phyloP scores from a whole-genome alignment of 2,888 invertebrate species.

The Andrena praecox region DNA sequence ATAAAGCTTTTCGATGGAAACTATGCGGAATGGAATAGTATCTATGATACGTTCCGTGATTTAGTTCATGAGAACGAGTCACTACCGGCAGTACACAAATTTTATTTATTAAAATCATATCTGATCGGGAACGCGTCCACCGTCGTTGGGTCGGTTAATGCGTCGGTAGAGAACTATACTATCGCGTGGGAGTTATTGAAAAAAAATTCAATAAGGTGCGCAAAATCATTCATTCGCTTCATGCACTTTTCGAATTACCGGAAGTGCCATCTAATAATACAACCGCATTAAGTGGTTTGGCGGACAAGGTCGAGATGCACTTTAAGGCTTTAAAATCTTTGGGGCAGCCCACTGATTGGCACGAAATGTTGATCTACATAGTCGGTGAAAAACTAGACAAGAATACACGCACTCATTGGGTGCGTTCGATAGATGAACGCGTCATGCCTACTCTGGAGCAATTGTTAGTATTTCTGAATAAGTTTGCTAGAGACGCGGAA shows the following conservation, averaged over 20 bases:
- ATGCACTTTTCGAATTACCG: not conserved
- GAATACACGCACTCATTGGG: not conserved
- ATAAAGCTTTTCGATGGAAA: too few relatives aligned
- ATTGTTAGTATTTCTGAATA: not conserved
- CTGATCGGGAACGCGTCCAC: too few relatives aligned
- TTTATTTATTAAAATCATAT: too few relatives aligned
- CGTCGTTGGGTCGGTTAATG: too few relatives aligned
- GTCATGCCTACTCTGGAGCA: not conserved
- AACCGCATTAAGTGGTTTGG: not conserved
- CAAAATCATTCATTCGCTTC: too few relatives aligned
- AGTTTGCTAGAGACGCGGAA: not conserved
- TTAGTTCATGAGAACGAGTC: too few relatives aligned
- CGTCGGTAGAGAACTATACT: too few relatives aligned
- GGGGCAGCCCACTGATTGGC: not conserved
- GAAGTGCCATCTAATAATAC: not conserved
- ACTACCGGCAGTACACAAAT: too few relatives aligned
- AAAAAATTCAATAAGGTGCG: too few relatives aligned
- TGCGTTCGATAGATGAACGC: not conserved
- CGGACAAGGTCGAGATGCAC: conserved; percentile 2
- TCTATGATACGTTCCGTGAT: too few relatives aligned
- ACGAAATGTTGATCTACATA: not conserved
- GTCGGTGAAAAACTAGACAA: not conserved
- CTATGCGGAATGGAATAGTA: too few relatives aligned
- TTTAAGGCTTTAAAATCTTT: not conserved
- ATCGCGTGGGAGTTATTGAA: too few relatives aligned